Base-by-base conservation (phyloP, 2,888 invertebrate genomes). In the Hemistola chrysoprasaria region DNA sequence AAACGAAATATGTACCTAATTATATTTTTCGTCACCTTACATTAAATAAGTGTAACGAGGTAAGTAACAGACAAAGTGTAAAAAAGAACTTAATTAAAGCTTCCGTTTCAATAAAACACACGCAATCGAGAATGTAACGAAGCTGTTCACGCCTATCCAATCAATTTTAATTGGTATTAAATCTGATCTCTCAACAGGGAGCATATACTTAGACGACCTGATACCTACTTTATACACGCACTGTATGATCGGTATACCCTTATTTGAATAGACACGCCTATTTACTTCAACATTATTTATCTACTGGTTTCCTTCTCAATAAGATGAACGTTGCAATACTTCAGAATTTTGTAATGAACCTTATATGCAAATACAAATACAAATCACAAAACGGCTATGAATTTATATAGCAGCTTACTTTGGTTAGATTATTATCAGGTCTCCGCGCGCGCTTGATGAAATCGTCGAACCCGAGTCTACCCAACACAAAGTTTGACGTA, bases 91-190 rank as follows among this genome's bases (percentile, higher is more conserved):
- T 35, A 48, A 52, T 50, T 50, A 50, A 39, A 42, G 47, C 40
- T 41, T 47, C 41, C 47, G 45, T 44, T 42, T 34, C 20, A 26
- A 45, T 44, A 46, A 47, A 46, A 46, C n/a, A 16, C 31, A 25
- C 32, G 16, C 38, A 46, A 44, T 45, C 44, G 40, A 38, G 34
- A 36, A 25, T 24, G 36, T 26, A 43, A 49, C 48, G 40, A 49
- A 41, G 43, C 42, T 40, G 50, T 55, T 55, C 33, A 48, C 54
- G 47, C 54, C 41, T 48, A 33, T 37, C 10, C 40, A 43, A 25
- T 40, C 30, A 41, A 9, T 38, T 47, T 41, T 52, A 52, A 55
- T 50, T 55, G 50, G 50, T 32, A 22, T 54, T 11, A 16, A 25
- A 23, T 36, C 22, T 30, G 31, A 25, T 3, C n/a, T 47, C 27